phyloP scores from a whole-genome alignment of 2,113 vertebrate genomes.

The Tautogolabrus adspersus region DNA sequence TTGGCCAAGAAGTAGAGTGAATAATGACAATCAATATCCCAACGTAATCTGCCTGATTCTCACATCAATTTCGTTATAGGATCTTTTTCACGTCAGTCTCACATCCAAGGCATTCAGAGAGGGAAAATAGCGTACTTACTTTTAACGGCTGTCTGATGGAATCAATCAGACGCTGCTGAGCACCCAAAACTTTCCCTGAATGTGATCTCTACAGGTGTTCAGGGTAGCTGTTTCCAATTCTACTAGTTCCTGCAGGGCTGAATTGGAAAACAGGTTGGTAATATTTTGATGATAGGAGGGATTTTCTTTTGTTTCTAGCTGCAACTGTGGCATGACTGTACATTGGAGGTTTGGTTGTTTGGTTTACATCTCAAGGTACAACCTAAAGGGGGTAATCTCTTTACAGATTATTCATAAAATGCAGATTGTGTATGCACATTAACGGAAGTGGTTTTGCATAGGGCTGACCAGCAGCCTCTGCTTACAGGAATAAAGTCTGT shows the following conservation, averaged over 20 bases:
- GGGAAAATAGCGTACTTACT: constrained; percentile 22
- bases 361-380: neutral
- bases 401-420: neutral
- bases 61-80: constrained; percentile 60
- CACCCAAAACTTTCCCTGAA: constrained; percentile 20
- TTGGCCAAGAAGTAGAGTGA: constrained; percentile 50
- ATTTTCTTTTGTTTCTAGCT: neutral
- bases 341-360: neutral
- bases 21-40: constrained; percentile 66
- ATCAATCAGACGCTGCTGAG: constrained; percentile 46
- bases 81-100: constrained; percentile 65
- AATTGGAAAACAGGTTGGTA: neutral
- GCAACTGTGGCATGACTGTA: neutral
- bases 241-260: neutral
- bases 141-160: constrained; percentile 45
- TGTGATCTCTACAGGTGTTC: constrained; percentile 35
- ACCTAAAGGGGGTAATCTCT: neutral
- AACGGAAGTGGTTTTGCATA: no score
- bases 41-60: constrained; percentile 46
- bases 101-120: constrained; percentile 30
- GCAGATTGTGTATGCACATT: neutral
- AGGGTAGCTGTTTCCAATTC: constrained; percentile 9
- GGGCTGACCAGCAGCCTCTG: no score
- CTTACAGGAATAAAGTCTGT: no score
- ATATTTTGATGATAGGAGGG: constrained; percentile 21